Base-by-base conservation (phyloP, 2,888 invertebrate species). In the Calliopum simillimum region DNA sequence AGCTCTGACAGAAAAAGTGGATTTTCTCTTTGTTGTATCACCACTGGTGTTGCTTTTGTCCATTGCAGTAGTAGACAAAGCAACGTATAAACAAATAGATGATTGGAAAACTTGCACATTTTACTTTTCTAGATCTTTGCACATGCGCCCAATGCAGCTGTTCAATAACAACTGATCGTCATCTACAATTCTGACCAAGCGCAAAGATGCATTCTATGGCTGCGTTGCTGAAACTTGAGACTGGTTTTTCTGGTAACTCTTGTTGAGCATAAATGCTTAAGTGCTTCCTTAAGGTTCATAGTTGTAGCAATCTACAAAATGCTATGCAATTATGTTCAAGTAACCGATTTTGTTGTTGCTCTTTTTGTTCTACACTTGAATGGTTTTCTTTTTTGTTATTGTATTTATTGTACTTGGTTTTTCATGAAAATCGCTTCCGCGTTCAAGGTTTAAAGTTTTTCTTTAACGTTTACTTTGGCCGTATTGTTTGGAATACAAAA, bases 101-200 rank as follows among this genome's bases (percentile, higher is more conserved):
- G 81, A 76, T 85, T 82, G 61, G 81, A 82, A 70, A 86, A 86
- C 76, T 85, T 85, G 74, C 85, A 85, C 86, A 85, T 85, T 72
- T 56, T 70, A n/a, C 53, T 11, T 53, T 62, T 58, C 53, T 4
- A n/a, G 16, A 6, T n/a, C 23, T 33, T 47, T 19, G 14, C 23
- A 23, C 66, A 47, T 66, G 56, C 23, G 46, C 33, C 46, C 59
- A 58, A 41, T 41, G 47, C 67, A 16, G 33, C 33, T 33, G 59
- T 41, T 67, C 49, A 33, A 33, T 43, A 21, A 33, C 49, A 49
- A 67, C 67, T 67, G 67, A 67, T 67, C n/a, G n/a, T n/a, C 67
- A 23, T 16, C 8, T 11, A 12, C 25, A 21, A 13, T 33, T 43
- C 13, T 49, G 41, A 14, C 25, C 21, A 41, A 23, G 16, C 19